Percentiles rank a stretch among this genome's conserved stretches.
Evolutionary conservation across 2,888 invertebrate species (phyloP).

Genomic region (Bhutanitis thaidina): DNA sequence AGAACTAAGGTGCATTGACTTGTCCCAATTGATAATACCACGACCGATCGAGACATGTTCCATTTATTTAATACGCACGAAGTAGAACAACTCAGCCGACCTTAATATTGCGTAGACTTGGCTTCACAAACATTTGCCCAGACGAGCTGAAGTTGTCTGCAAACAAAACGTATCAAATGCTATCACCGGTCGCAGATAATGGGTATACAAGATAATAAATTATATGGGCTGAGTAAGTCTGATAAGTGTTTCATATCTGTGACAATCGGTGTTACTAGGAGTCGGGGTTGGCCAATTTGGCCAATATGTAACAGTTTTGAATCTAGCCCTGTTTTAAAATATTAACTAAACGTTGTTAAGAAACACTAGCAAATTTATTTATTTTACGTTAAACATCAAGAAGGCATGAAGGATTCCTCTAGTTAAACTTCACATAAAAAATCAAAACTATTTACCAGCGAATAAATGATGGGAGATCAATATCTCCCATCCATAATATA

Average conservation of each 20-base stretch:
- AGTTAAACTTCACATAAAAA: too few relatives aligned
- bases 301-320: too few relatives aligned
- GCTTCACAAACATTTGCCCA: slow-evolving; percentile 62
- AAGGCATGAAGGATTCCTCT: too few relatives aligned
- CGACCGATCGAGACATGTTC: slow-evolving; percentile 10
- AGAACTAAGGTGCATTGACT: slow-evolving; percentile 6
- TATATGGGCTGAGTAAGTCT: neutral
- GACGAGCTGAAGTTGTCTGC: slow-evolving; percentile 56
- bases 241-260: neutral
- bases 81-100: slow-evolving; percentile 17
- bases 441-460: too few relatives aligned
- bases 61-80: slow-evolving; percentile 14
- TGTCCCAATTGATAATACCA: slow-evolving; percentile 12
- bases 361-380: too few relatives aligned
- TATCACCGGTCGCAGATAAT: slow-evolving; percentile 51
- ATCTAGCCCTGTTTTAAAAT: too few relatives aligned
- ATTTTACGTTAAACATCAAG: too few relatives aligned
- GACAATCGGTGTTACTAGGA: too few relatives aligned
- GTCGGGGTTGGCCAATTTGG: too few relatives aligned
- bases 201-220: slow-evolving; percentile 11
- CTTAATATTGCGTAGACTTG: slow-evolving; percentile 36
- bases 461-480: too few relatives aligned
- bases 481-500: too few relatives aligned
- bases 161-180: slow-evolving; percentile 52
- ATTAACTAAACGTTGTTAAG: too few relatives aligned